Conservation (phyloP, 2,113 vertebrate species). For the Recurvirostra avosetta region DNA sequence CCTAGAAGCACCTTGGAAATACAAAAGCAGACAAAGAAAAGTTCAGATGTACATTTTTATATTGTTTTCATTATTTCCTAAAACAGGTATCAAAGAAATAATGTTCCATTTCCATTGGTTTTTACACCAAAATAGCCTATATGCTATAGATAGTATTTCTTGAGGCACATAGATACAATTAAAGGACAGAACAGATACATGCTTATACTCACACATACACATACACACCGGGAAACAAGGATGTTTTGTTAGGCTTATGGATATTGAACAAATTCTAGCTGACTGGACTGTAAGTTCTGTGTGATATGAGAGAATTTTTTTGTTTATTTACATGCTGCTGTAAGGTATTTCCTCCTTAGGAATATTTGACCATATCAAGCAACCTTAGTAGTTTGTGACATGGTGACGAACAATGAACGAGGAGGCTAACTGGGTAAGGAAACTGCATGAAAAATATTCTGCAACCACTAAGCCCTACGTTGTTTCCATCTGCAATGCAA, state of each 20-base stretch:
- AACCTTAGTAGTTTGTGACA: neutral
- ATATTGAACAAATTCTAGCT: neutral
- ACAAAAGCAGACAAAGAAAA: neutral
- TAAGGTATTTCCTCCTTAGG: neutral
- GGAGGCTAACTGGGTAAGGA: neutral
- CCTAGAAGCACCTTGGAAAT: neutral
- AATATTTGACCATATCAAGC: neutral
- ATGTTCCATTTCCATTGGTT: neutral
- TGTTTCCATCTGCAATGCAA: neutral
- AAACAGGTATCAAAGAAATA: conserved; percentile 11
- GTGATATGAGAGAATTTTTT: neutral
- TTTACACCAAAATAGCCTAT: neutral
- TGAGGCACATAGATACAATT: neutral
- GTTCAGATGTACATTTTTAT: neutral
- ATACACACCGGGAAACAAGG: neutral
- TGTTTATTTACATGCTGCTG: neutral
- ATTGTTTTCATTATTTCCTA: conserved; percentile 22
- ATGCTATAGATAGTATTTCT: neutral
- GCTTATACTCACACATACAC: neutral
- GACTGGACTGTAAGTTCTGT: neutral
- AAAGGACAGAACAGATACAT: neutral
- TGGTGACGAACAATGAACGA: neutral
- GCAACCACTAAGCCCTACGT: neutral
- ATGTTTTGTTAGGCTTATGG: neutral
- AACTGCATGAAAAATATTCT: neutral